Evolutionary conservation across 2,113 vertebrate genomes (phyloP).

Genomic region (Heliornis fulica): DNA sequence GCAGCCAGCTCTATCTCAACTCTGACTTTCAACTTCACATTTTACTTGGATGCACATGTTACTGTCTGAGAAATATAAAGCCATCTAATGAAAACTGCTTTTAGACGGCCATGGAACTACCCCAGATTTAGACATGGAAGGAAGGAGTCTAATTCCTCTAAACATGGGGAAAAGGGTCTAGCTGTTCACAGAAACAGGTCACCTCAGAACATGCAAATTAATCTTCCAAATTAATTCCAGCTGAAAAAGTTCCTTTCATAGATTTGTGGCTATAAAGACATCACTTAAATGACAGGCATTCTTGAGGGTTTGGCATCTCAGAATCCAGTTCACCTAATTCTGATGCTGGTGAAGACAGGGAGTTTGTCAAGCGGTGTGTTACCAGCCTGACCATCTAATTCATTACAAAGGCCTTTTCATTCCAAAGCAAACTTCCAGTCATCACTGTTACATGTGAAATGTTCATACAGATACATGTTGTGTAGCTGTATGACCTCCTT

Average conservation of each 20-base stretch:
- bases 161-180: background rate
- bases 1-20: constrained; percentile 37
- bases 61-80: constrained; percentile 51
- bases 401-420: background rate
- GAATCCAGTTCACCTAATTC: background rate
- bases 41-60: constrained; percentile 44
- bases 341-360: background rate
- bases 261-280: background rate
- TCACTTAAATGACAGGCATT: background rate
- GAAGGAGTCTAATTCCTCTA: background rate
- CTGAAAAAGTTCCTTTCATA: background rate
- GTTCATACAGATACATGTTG: background rate
- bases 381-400: background rate
- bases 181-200: background rate
- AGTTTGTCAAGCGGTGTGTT: background rate
- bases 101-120: constrained; percentile 25
- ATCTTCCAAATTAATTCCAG: background rate
- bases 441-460: background rate
- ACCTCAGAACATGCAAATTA: background rate
- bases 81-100: constrained; percentile 56
- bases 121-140: background rate
- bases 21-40: constrained; percentile 65
- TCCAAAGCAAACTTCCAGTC: background rate
- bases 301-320: rapidly evolving
- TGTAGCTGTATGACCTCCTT: background rate